Conservation (phyloP, 1,140 invertebrate species). For the Heliconius hermathena region DNA sequence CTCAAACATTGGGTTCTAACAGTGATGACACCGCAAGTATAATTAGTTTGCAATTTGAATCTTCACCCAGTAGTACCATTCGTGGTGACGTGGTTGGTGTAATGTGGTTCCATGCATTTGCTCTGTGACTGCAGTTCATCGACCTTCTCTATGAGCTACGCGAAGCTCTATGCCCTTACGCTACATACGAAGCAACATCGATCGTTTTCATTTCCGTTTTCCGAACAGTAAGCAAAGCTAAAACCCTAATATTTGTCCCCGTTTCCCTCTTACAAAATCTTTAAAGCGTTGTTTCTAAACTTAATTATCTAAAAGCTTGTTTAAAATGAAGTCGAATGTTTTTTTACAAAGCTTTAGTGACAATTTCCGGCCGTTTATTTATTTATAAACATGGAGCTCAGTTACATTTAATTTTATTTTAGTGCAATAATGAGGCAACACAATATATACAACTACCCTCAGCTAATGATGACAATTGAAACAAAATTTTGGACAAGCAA, state of each 20-base stretch:
- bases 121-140: conserved; percentile 71
- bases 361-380: conserved; percentile 50
- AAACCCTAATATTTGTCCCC: conserved; percentile 11
- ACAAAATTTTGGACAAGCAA: conserved; percentile 17
- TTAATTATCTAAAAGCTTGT: conserved; percentile 37
- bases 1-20: neutral
- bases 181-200: conserved; percentile 68
- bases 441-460: conserved; percentile 55
- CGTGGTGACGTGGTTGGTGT: conserved; percentile 34
- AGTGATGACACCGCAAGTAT: conserved; percentile 16
- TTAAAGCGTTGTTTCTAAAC: conserved; percentile 30
- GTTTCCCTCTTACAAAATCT: conserved; percentile 22
- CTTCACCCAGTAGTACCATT: conserved; percentile 31
- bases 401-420: conserved; percentile 37
- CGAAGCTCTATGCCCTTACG: conserved; percentile 60
- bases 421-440: conserved; percentile 71
- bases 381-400: conserved; percentile 36
- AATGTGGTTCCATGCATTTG: conserved; percentile 47
- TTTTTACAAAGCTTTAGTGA: conserved; percentile 47
- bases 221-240: conserved; percentile 37
- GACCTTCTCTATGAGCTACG: conserved; percentile 58
- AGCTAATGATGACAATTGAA: conserved; percentile 50
- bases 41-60: conserved; percentile 7
- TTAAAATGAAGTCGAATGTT: conserved; percentile 39
- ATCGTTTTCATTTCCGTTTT: conserved; percentile 39